These are phyloP conservation scores for Caenorhabditis becei DNA, from an alignment of 2,888 invertebrate genomes.

Conservation along the genomic window DNA sequence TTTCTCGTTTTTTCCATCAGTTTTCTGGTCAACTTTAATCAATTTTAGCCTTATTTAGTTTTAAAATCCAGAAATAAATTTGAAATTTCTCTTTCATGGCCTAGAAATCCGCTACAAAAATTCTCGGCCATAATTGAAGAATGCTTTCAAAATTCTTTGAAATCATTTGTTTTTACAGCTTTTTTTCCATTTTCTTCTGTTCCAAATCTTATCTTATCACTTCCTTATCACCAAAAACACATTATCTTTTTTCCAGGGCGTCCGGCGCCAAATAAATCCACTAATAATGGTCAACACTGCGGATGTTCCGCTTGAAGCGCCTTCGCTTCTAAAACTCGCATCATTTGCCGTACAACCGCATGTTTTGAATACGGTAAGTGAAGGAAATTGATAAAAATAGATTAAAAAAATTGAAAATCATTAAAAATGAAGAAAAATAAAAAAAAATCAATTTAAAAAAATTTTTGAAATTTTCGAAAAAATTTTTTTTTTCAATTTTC, in stretches of 20 bases:
- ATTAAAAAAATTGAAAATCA: neutral
- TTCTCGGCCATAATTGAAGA: too few relatives aligned
- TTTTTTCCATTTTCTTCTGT: conserved; percentile 20
- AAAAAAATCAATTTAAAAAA: neutral
- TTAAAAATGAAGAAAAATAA: neutral
- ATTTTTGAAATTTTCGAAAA: too few relatives aligned
- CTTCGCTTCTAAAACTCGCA: conserved; percentile 64
- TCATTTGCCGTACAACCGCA: conserved; percentile 53
- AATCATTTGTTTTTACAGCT: conserved; percentile 21
- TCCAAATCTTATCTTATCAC: neutral
- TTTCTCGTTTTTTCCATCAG: too few relatives aligned
- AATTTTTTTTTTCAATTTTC: too few relatives aligned
- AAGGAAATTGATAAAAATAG: neutral
- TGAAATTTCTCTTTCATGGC: too few relatives aligned
- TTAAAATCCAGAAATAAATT: too few relatives aligned
- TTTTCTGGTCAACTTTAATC: too few relatives aligned
- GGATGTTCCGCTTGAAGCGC: conserved; percentile 69
- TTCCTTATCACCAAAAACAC: neutral
- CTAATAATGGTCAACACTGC: conserved; percentile 51
- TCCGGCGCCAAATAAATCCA: conserved; percentile 1
- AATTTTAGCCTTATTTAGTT: too few relatives aligned
- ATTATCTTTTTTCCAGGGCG: conserved; percentile 10
- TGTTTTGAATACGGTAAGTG: conserved; percentile 26
- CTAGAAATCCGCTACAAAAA: too few relatives aligned
- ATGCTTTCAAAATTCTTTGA: too few relatives aligned